Conservation (phyloP, 2,797 vertebrate species). For the Glyptemys insculpta region DNA sequence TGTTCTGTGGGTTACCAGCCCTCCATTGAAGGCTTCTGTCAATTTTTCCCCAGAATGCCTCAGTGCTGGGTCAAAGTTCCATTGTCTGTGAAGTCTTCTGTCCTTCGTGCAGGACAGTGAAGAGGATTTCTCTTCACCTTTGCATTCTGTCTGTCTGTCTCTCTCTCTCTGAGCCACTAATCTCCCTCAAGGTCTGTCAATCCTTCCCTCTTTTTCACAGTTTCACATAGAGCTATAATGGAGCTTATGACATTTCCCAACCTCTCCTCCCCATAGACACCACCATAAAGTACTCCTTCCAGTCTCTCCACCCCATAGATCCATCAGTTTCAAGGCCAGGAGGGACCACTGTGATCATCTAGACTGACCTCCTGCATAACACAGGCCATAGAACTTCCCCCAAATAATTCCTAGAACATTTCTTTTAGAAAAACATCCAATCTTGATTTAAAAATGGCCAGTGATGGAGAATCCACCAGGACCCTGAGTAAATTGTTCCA, state of each 20-base stretch:
- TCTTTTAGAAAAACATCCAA: not conserved
- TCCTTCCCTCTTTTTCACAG: not conserved
- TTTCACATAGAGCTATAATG: not conserved
- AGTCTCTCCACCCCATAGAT: not conserved
- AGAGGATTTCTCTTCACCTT: not conserved
- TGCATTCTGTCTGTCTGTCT: accelerated
- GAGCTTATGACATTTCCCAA: not conserved
- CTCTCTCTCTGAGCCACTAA: not conserved
- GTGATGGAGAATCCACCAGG: not conserved
- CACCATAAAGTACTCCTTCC: not conserved
- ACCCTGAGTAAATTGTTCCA: not conserved
- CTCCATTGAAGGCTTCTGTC: not conserved
- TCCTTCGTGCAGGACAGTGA: not conserved
- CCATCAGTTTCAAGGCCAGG: not conserved
- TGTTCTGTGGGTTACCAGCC: not conserved
- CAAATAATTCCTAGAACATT: not conserved
- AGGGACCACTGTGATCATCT: not conserved
- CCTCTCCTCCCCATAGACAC: not conserved
- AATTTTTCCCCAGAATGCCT: not conserved
- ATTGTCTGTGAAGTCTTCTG: not conserved
- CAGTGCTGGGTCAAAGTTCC: not conserved
- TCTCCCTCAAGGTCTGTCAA: not conserved
- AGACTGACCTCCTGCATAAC: not conserved
- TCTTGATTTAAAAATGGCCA: not conserved
- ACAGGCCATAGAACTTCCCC: not conserved